Conservation (phyloP, 1,140 invertebrate genomes). For the Thaumetopoea pityocampa region DNA sequence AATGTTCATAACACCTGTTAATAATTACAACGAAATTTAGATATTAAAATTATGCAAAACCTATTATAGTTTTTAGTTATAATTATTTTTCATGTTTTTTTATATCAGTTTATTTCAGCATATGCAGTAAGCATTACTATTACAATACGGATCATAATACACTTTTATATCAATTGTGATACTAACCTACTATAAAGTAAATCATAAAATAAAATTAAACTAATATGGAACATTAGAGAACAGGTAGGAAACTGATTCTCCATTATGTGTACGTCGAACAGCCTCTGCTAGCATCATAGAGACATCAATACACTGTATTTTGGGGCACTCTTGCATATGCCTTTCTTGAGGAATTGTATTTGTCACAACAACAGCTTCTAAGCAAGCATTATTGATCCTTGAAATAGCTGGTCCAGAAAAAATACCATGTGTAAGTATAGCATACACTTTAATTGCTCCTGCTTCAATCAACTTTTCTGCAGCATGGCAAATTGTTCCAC, state of each 20-base stretch:
- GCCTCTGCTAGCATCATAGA: conserved; percentile 99
- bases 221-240: conserved; percentile 96
- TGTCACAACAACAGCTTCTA: conserved; percentile 99
- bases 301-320: conserved; percentile 97
- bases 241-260: conserved; percentile 96
- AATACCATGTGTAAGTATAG: conserved; percentile 99
- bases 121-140: conserved; percentile 2
- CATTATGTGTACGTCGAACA: conserved; percentile 97
- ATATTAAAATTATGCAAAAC: too few species aligned
- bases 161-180: too few species aligned
- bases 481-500: conserved; percentile 98
- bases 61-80: too few species aligned
- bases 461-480: conserved; percentile 98
- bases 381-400: conserved; percentile 96
- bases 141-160: conserved; percentile 13
- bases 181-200: conserved; percentile 35
- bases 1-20: too few species aligned
- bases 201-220: conserved; percentile 33
- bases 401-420: conserved; percentile 98
- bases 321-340: conserved; percentile 97
- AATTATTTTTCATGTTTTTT: too few species aligned
- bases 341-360: conserved; percentile 99
- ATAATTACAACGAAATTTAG: too few species aligned
- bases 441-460: conserved; percentile 95
- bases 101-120: conserved; percentile 8